Conservation (phyloP, 1,140 invertebrate species). For the Leptopilina boulardi region DNA sequence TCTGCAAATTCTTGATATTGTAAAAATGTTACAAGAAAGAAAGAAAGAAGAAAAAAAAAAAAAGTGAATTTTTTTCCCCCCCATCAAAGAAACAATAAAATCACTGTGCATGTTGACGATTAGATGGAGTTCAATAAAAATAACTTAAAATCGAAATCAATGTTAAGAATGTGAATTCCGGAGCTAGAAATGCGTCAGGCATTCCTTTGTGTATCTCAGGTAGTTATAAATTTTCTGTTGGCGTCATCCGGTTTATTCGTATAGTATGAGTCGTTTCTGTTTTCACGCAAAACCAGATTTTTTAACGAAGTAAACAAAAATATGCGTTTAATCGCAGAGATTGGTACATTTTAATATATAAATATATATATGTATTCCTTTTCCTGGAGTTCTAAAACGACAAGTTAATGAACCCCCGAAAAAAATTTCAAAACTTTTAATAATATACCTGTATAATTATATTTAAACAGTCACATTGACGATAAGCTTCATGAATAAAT, state of each 20-base stretch:
- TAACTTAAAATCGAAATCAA: conserved; percentile 13
- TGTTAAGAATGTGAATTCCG: conserved; percentile 21
- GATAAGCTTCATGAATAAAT: background rate
- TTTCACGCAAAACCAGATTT: conserved; percentile 35
- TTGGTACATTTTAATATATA: background rate
- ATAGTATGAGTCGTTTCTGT: conserved; percentile 52
- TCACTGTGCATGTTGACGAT: conserved; percentile 28
- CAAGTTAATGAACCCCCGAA: background rate
- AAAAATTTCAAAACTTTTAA: background rate
- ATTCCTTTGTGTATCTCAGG: conserved; percentile 28
- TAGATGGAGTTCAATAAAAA: conserved; percentile 12
- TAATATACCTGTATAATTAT: no score
- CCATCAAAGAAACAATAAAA: background rate
- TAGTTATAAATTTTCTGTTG: conserved; percentile 29
- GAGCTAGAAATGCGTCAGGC: conserved; percentile 26
- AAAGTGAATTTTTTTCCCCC: background rate
- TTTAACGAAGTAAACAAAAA: background rate
- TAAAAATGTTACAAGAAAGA: no score
- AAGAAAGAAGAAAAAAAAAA: background rate
- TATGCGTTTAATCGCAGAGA: background rate
- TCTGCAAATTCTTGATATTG: no score
- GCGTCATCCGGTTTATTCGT: conserved; percentile 43
- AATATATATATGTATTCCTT: background rate
- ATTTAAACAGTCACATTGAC: background rate
- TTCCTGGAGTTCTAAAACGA: background rate